Evolutionary conservation across 2,797 vertebrate species (phyloP), one percentile per base, ranked within the genome.

Genomic region (Neomorphus geoffroyi): DNA sequence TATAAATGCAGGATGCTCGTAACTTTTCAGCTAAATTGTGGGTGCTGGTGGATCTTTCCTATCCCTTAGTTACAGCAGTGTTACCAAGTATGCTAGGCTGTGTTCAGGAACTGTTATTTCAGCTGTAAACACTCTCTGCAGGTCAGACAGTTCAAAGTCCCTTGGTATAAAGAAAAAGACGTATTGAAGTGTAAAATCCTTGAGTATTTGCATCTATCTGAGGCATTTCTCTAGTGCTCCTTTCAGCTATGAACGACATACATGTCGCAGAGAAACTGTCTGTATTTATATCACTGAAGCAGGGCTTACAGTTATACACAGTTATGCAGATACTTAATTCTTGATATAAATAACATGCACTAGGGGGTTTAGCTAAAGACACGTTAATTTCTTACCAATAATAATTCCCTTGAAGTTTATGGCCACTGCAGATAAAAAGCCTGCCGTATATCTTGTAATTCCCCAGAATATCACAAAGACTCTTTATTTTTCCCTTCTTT

Each of bases 301-400:
- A 73, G 23, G 28, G 35, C 43, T 94, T 86, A 58, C 19, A 57
- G 65, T 78, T 88, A 61, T 18, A 64, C 26, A 23, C 41, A 72
- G 30, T 46, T 54, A 65, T 83, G 46, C 50, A 92, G 79, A 51
- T 23, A 56, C 35, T 91, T 96, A 92, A 94, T 86, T 95, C 57
- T 46, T 75, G 19, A 30, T 48, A 92, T 69, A 96, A 96, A 93
- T 91, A 96, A 80, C 7, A 10, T 6, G 8, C 33, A 54, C 43
- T 78, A 88, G 37, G 77, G 69, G 90, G 26, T 56, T 27, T 91
- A 39, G 43, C 48, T 95, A 79, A 93, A 96, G 43, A 65, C 43
- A 54, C 51, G 62, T 70, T 91, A 86, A 94, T 91, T 96, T 95
- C 72, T 88, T 51, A 75, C 30, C 43, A 78, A n/a, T 65, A 83